Evolutionary conservation across 1,140 invertebrate genomes (phyloP), one percentile per base, ranked within the genome.

Genomic region (Drosophila watanabei): DNA sequence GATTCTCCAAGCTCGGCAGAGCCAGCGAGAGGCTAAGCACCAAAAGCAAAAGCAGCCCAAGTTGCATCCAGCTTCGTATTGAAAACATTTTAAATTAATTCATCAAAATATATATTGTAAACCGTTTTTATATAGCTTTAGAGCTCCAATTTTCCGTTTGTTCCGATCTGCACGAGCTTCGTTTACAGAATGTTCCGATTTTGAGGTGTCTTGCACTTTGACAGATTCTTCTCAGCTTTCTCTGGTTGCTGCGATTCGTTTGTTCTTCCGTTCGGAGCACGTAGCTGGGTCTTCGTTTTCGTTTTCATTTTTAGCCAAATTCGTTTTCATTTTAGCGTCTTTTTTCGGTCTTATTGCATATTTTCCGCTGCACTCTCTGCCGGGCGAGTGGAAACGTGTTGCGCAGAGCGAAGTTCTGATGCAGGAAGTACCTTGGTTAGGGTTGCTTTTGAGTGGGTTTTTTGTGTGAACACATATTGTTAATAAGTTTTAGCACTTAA

Each of bases 181-280:
- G 37, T 18, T 16, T 28, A 66, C 54, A 72, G 81, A 85, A 79
- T 79, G 75, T 79, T 85, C 66, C 79, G 45, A 60, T 37, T 49
- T 39, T 35, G 39, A 52, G 61, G 43, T 72, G 71, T 41, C 48
- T 39, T 32, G 37, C 49, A 71, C 9, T 58, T 75, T 65, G 86
- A 81, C 81, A 63, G 59, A 79, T 72, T 72, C 65, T 89, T 75
- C 86, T 59, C 57, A 45, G 75, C 81, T 90, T 85, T 85, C 82
- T 79, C 75, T 58, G 58, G 37, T 33, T 39, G 43, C 54, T 28
- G 28, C 49, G 35, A 48, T 57, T 59, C 43, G 75, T 64, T 70
- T 79, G n/a, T 65, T 68, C 33, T 54, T 49, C 66, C 35, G 62
- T 62, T 68, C 37, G 61, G 20, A 39, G 75, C 85, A 89, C 85